Base-by-base conservation (phyloP, 2,888 invertebrate species). In the Muscina levida region DNA sequence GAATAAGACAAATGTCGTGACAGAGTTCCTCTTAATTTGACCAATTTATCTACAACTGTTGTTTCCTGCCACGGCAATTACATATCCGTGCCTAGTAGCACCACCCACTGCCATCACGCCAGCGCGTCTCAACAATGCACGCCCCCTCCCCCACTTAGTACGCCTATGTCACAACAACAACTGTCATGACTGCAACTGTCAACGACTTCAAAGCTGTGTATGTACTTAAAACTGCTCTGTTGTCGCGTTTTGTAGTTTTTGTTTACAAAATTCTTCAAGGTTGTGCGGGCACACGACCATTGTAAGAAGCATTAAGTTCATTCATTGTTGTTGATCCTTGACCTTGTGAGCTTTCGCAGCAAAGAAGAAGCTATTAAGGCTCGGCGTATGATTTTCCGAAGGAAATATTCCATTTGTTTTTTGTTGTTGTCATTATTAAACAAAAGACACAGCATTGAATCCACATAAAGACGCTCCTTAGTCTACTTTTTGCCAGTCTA, bases 311-410 rank as follows among this genome's bases (percentile, higher is more conserved):
- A 31, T 5, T 31, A 31, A 8, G 31, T 42, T 39, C 56, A 26
- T n/a, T n/a, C n/a, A n/a, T n/a, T n/a, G n/a, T 56, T 39, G 24
- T 46, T 51, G 66, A 59, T 68, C n/a, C n/a, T 67, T 75, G 71
- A 65, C 81, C 81, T 81, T 81, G 77, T 5, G 77, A n/a, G n/a
- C n/a, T n/a, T n/a, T 65, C 26, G 51, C 72, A 70, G 56, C 22
- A 77, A 73, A 65, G 74, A 31, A n/a, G n/a, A n/a, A 5, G 8
- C 8, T 31, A 8, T 31, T 39, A 53, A 62, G n/a, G 22, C 13
- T 26, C 22, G 10, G 44, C 4, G 44, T 44, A 11, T 26, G 56
- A 66, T 48, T 71, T 53, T 53, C 22, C 71, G 70, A 53, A 26
- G 56, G 76, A 65, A 76, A 72, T 51, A 62, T 72, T 70, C 72